These are phyloP conservation scores for Gasterosteus aculeatus DNA, from an alignment of 2,113 vertebrate genomes.

Conservation along the genomic window DNA sequence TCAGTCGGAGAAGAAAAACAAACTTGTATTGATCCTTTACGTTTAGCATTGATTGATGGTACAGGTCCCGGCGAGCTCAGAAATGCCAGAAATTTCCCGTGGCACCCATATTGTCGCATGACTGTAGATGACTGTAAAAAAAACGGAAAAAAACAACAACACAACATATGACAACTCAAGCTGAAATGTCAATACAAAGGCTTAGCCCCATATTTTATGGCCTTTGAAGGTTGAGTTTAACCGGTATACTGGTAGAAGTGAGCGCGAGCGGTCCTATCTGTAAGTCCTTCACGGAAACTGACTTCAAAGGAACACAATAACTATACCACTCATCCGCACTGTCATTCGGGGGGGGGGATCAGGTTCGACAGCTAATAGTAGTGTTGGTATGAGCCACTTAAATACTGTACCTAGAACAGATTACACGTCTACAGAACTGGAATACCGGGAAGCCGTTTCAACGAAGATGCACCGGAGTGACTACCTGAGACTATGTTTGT, in stretches of 20 bases:
- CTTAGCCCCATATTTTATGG: slow-evolving; percentile 2
- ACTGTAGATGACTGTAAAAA: slow-evolving; percentile 2
- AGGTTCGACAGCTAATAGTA: slow-evolving; percentile 6
- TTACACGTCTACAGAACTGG: neutral
- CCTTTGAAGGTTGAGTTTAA: neutral
- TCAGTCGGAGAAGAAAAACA: slow-evolving; percentile 35
- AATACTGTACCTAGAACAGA: slow-evolving; percentile 1
- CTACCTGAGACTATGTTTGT: neutral
- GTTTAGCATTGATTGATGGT: slow-evolving; percentile 43
- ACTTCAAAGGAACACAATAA: neutral
- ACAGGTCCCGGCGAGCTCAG: slow-evolving; percentile 47
- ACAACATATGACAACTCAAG: slow-evolving; percentile 3
- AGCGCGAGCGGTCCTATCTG: neutral
- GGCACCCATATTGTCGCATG: slow-evolving; percentile 28
- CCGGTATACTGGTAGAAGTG: neutral
- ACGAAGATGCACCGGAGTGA: neutral
- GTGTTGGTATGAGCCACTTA: neutral
- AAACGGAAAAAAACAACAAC: slow-evolving; percentile 4
- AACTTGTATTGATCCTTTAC: slow-evolving; percentile 35
- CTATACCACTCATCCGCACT: neutral
- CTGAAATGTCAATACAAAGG: slow-evolving; percentile 16
- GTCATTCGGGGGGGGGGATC: neutral
- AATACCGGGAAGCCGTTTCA: neutral
- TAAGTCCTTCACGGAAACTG: neutral
- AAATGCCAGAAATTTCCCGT: slow-evolving; percentile 31